Percentiles rank a stretch among this genome's conserved stretches.
Conservation (phyloP, 2,113 vertebrate genomes). For the Nansenia antarctica region DNA sequence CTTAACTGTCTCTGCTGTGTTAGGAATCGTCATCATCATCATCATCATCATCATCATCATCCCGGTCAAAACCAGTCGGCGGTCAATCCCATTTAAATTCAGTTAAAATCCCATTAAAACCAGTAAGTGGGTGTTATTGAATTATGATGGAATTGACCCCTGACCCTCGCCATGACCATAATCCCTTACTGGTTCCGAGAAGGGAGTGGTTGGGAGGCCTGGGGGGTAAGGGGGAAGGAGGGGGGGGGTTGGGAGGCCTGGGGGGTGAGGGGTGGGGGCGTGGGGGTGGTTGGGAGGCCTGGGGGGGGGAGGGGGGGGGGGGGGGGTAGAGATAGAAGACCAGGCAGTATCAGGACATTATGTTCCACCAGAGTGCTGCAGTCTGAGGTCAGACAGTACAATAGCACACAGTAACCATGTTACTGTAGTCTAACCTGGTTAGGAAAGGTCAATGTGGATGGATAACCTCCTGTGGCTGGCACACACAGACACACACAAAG, state of each 20-base stretch:
- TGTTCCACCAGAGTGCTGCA: slow-evolving; percentile 19
- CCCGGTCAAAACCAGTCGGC: neutral
- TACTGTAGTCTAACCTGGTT: slow-evolving; percentile 66
- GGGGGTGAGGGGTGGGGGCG: too few species aligned
- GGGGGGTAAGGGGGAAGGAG: too few species aligned
- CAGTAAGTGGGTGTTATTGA: slow-evolving; percentile 14
- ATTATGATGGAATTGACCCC: slow-evolving; percentile 37
- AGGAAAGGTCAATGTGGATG: slow-evolving; percentile 67
- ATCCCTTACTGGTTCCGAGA: slow-evolving; percentile 1
- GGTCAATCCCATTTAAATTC: slow-evolving; percentile 18
- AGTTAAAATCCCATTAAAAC: slow-evolving; percentile 34
- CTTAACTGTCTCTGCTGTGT: too few species aligned
- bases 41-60: neutral
- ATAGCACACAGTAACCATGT: slow-evolving; percentile 65
- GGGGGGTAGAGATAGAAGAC: slow-evolving; percentile 29
- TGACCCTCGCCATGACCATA: neutral
- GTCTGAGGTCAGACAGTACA: slow-evolving; percentile 55
- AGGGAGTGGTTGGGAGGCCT: neutral
- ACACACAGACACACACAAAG: slow-evolving; percentile 1
- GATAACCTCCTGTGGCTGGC: slow-evolving; percentile 48
- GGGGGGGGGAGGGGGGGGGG: neutral
- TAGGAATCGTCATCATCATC: too few species aligned
- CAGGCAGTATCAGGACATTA: slow-evolving; percentile 30
- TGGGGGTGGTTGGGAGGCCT: too few species aligned
- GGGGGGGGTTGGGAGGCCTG: neutral